phyloP scores from a whole-genome alignment of 2,888 invertebrate genomes.

The Trileptium ribeirensis region DNA sequence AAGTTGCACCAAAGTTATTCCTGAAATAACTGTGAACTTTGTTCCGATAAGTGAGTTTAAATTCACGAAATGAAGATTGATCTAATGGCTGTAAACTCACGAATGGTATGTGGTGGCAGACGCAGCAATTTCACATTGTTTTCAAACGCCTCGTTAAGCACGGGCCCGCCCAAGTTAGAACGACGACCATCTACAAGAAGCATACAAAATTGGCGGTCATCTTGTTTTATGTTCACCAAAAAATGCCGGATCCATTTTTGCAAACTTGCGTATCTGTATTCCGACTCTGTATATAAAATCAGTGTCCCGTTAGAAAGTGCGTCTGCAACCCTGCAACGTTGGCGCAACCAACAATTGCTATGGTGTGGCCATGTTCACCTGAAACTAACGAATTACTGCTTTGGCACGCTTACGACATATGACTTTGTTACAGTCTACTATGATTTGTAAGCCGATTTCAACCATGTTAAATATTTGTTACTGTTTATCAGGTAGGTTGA shows the following conservation, averaged over 20 bases:
- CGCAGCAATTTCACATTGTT: neutral
- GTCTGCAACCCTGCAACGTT: neutral
- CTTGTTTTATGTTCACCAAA: neutral
- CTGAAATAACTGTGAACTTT: neutral
- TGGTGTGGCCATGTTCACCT: neutral
- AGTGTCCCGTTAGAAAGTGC: neutral
- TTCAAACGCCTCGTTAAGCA: neutral
- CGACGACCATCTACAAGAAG: neutral
- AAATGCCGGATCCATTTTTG: neutral
- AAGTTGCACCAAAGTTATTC: neutral
- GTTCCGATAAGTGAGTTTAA: neutral
- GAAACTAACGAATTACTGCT: neutral
- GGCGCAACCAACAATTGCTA: neutral
- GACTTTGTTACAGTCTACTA: neutral
- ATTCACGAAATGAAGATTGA: neutral
- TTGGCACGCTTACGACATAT: neutral
- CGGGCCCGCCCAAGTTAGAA: neutral
- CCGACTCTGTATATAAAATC: neutral
- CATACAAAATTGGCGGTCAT: neutral
- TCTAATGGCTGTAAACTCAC: neutral
- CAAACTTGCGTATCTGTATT: neutral
- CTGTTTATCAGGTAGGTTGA: neutral
- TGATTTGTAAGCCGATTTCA: neutral
- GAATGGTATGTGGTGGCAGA: neutral
- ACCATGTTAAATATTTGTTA: neutral